Evolutionary conservation across 2,113 vertebrate species (phyloP).

Genomic region (Tupaia chinensis): DNA sequence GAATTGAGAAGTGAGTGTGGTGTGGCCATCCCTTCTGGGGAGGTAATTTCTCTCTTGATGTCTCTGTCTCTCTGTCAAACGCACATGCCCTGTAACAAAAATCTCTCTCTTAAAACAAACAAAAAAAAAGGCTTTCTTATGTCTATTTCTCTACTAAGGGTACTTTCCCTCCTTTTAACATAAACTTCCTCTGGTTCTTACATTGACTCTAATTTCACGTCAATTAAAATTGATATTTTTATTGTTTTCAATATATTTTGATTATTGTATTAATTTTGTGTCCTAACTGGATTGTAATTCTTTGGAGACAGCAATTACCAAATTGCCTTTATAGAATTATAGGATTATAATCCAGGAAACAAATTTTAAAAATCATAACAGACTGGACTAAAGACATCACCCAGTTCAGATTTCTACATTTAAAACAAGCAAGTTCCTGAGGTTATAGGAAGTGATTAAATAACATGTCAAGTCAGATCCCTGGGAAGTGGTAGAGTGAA

Average conservation of each 20-base stretch:
- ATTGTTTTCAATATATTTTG: neutral
- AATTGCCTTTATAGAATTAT: neutral
- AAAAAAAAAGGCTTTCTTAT: neutral
- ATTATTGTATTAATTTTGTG: neutral
- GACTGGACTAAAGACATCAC: neutral
- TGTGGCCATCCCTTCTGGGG: no score
- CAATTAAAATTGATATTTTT: neutral
- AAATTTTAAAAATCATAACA: neutral
- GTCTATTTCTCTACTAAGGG: accelerated
- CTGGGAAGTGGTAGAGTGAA: neutral
- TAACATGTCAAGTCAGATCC: neutral
- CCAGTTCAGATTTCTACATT: neutral
- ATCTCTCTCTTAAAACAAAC: no score
- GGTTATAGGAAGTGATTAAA: neutral
- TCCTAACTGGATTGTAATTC: neutral
- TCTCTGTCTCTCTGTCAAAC: no score
- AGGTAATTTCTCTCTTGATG: no score
- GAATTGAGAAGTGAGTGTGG: no score
- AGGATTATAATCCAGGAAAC: neutral
- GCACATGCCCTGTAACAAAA: no score
- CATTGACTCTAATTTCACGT: neutral
- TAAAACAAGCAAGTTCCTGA: neutral
- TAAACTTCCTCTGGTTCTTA: neutral
- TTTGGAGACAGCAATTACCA: neutral
- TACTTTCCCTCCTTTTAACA: neutral